A percentile compares a stretch with the other conserved stretches of the same genome.
These are phyloP conservation scores for Eunapius fragilis DNA, from an alignment of 37 sponge, comb jelly and placozoan genomes.

Conservation along the genomic window DNA sequence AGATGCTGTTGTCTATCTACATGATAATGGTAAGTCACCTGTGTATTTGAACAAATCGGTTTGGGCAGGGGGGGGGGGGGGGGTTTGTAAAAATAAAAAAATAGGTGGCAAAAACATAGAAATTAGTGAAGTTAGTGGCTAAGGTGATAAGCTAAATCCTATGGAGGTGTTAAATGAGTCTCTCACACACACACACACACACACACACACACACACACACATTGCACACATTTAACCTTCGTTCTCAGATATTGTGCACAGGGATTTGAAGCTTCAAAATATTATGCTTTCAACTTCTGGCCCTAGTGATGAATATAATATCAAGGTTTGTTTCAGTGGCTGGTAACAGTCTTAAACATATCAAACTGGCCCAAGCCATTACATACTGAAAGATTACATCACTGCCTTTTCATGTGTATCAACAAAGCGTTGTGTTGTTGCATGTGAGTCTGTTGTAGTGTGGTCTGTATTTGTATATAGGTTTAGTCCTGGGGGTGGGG, in stretches of 20 bases:
- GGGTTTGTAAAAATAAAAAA: neutral
- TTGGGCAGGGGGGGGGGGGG: neutral
- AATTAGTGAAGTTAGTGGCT: neutral
- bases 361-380: too few species aligned
- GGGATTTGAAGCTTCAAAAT: slow-evolving; percentile 75
- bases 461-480: too few species aligned
- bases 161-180: neutral
- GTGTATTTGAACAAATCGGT: neutral
- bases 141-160: neutral
- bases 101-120: neutral
- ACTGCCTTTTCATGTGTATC: too few species aligned
- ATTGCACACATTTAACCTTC: slow-evolving; percentile 8
- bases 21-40: slow-evolving; percentile 72
- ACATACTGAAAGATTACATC: too few species aligned
- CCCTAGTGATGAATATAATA: slow-evolving; percentile 20
- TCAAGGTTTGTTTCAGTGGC: slow-evolving; percentile 22
- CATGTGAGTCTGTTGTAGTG: too few species aligned
- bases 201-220: slow-evolving; percentile 41
- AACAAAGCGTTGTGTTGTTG: too few species aligned
- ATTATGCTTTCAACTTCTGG: slow-evolving; percentile 48
- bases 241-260: slow-evolving; percentile 67
- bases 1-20: slow-evolving; percentile 88
- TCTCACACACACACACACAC: slow-evolving; percentile 36
- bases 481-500: too few species aligned
- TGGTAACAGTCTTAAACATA: neutral